phyloP scores from a whole-genome alignment of 2,113 vertebrate genomes.

The Apaloderma vittatum region DNA sequence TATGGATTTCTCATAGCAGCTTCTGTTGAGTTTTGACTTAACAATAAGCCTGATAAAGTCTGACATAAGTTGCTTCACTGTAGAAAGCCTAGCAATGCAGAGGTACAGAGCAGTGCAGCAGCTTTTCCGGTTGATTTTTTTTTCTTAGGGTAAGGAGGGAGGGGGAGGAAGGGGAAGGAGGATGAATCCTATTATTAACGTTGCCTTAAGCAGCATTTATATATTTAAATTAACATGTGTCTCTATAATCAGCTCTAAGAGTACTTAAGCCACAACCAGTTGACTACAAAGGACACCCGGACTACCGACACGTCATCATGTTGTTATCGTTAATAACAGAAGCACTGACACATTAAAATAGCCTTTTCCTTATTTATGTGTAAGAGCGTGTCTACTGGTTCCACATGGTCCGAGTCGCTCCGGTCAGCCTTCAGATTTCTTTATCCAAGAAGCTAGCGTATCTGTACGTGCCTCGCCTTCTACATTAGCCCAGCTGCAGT shows the following conservation, averaged over 20 bases:
- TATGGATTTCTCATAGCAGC: constrained; percentile 38
- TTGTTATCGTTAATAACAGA: background rate
- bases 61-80: constrained; percentile 54
- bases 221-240: constrained; percentile 37
- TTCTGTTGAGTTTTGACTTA: constrained; percentile 52
- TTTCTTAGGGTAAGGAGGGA: background rate
- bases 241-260: constrained; percentile 27
- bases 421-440: background rate
- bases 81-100: constrained; percentile 55
- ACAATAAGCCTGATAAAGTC: constrained; percentile 38
- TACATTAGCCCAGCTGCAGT: background rate
- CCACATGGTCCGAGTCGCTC: background rate
- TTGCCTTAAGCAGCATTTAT: constrained; percentile 46
- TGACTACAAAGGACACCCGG: background rate
- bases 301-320: background rate
- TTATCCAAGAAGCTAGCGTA: background rate
- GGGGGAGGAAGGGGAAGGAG: constrained; percentile 16
- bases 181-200: constrained; percentile 59
- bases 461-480: accelerated
- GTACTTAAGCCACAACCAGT: constrained; percentile 12
- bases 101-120: constrained; percentile 32
- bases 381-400: background rate
- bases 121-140: constrained; percentile 23
- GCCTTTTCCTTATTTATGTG: background rate
- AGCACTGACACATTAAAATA: background rate